A percentile compares a stretch with the other conserved stretches of the same genome.
phyloP scores from a whole-genome alignment of 2,888 invertebrate genomes.

The Athrips mouffetella region DNA sequence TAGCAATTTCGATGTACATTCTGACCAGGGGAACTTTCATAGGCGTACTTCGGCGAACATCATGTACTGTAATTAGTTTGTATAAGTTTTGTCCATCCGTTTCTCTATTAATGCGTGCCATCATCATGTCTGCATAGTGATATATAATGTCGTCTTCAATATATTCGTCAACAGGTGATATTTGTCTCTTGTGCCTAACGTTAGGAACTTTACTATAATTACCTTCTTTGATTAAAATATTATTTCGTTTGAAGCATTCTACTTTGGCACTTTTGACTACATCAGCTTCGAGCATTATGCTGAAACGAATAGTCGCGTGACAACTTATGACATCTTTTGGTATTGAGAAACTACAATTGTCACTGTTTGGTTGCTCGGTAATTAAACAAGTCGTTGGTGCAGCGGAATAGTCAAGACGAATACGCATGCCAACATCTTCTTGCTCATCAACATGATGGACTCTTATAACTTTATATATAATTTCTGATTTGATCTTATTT shows the following conservation, averaged over 20 bases:
- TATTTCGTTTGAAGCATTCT: conserved; percentile 24
- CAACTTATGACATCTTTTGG: conserved; percentile 32
- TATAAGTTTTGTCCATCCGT: conserved; percentile 47
- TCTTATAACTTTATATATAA: conserved; percentile 42
- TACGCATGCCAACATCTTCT: conserved; percentile 71
- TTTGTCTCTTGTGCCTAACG: conserved; percentile 1
- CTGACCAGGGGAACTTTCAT: conserved; percentile 47
- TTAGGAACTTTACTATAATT: neutral
- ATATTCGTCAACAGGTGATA: conserved; percentile 35
- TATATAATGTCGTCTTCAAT: conserved; percentile 52
- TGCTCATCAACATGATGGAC: conserved; percentile 64
- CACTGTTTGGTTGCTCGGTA: conserved; percentile 18
- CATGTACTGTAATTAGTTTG: conserved; percentile 52
- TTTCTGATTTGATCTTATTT: conserved; percentile 35
- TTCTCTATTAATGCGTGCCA: conserved; percentile 44
- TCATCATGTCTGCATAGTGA: conserved; percentile 52
- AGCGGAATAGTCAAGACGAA: conserved; percentile 40
- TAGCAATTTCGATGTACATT: conserved; percentile 58
- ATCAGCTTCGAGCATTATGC: conserved; percentile 17
- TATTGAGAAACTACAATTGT: conserved; percentile 31
- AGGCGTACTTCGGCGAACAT: conserved; percentile 38
- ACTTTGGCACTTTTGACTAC: conserved; percentile 28
- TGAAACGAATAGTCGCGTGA: conserved; percentile 27
- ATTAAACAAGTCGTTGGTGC: conserved; percentile 36
- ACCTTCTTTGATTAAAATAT: conserved; percentile 9